Conservation (phyloP, 1,140 invertebrate species). For the Drosophila biarmipes region DNA sequence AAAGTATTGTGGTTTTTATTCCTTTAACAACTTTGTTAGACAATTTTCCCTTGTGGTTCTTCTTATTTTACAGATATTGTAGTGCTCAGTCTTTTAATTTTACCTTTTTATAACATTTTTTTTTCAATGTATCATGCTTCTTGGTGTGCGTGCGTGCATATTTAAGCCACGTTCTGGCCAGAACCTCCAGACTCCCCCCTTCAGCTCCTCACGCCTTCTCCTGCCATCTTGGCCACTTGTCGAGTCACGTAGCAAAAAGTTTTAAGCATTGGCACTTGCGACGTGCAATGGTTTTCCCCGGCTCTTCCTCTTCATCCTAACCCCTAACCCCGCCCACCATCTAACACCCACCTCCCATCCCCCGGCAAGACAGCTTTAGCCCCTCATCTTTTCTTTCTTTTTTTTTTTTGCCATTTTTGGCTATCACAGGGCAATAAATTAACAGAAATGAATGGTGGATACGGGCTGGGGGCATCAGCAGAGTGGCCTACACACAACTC, state of each 20-base stretch:
- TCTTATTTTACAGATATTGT: too few species aligned
- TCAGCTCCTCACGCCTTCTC: slow-evolving; percentile 2
- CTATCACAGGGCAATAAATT: slow-evolving; percentile 73
- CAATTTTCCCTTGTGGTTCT: too few species aligned
- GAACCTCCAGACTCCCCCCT: slow-evolving; percentile 16
- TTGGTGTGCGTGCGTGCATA: slow-evolving; percentile 71
- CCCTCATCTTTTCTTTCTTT: slow-evolving; percentile 3
- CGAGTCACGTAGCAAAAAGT: slow-evolving; percentile 81
- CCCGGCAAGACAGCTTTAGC: slow-evolving; percentile 13
- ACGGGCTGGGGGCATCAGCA: slow-evolving; percentile 25
- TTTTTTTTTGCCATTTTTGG: slow-evolving; percentile 56
- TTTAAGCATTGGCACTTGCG: slow-evolving; percentile 81
- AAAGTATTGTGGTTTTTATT: too few species aligned
- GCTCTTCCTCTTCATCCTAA: not conserved
- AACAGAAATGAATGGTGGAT: slow-evolving; percentile 78
- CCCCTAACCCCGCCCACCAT: not conserved
- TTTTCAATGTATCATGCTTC: slow-evolving; percentile 7
- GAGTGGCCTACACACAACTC: slow-evolving; percentile 50
- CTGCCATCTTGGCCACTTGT: slow-evolving; percentile 54
- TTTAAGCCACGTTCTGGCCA: slow-evolving; percentile 77
- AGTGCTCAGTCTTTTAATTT: not conserved
- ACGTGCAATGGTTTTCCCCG: slow-evolving; percentile 67
- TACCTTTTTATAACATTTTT: not conserved
- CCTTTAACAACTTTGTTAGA: too few species aligned
- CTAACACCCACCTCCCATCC: not conserved